Percentiles rank a stretch among this genome's conserved stretches.
phyloP scores from a whole-genome alignment of 1,140 invertebrate species.

The Caenorhabditis brenneri region DNA sequence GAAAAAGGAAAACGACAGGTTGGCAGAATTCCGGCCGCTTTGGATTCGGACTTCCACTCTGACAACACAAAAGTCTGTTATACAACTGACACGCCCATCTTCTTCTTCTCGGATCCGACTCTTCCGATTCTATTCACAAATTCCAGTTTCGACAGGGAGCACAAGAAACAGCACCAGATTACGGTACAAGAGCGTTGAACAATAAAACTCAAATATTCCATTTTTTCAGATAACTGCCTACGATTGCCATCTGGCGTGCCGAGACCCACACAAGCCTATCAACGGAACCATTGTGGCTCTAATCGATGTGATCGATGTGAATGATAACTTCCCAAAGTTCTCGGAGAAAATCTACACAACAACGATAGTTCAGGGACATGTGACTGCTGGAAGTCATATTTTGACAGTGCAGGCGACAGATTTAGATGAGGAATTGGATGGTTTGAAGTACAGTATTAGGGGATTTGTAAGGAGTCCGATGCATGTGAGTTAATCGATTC shows the following conservation, averaged over 20 bases:
- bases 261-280: constrained; percentile 48
- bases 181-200: neutral
- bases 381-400: constrained; percentile 41
- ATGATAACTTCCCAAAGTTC: constrained; percentile 54
- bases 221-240: constrained; percentile 48
- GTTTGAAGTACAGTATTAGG: constrained; percentile 46
- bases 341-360: constrained; percentile 41
- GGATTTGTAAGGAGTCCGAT: constrained; percentile 9
- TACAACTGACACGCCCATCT: constrained; percentile 31
- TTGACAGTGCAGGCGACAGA: constrained; percentile 47
- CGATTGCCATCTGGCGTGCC: constrained; percentile 49
- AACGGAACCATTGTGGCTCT: constrained; percentile 36
- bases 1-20: constrained; percentile 45
- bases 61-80: constrained; percentile 53
- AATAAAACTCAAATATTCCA: neutral
- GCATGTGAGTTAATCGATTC: constrained; percentile 5
- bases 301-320: constrained; percentile 45
- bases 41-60: constrained; percentile 49
- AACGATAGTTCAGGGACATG: constrained; percentile 51
- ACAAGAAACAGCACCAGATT: constrained; percentile 46
- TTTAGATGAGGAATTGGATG: constrained; percentile 45
- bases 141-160: constrained; percentile 48
- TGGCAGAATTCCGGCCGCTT: constrained; percentile 45
- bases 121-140: constrained; percentile 50
- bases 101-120: constrained; percentile 51